Percentiles rank a stretch among this genome's conserved stretches.
Conservation (phyloP, 53 echinoderm and acorn worm species). For the Echinarachnius parma region DNA sequence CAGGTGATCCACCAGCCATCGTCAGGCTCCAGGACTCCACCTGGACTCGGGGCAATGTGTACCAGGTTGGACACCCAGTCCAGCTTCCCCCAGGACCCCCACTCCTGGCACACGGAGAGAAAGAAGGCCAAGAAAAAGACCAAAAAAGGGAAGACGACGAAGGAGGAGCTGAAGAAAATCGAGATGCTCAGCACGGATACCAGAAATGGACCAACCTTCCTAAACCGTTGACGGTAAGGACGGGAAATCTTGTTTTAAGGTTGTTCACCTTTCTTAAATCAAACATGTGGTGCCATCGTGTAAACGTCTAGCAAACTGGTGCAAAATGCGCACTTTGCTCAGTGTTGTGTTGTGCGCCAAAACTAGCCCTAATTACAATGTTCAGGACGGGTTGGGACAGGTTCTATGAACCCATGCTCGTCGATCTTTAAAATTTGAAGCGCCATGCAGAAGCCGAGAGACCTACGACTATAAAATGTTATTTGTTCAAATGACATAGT, state of each 20-base stretch:
- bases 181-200: slow-evolving; percentile 61
- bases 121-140: slow-evolving; percentile 51
- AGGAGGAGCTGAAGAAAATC: slow-evolving; percentile 28
- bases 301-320: too few relatives aligned
- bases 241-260: neutral
- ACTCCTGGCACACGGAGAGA: slow-evolving; percentile 54
- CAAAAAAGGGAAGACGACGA: slow-evolving; percentile 32
- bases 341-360: too few relatives aligned
- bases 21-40: slow-evolving; percentile 47
- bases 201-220: slow-evolving; percentile 91
- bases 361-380: too few relatives aligned
- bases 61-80: slow-evolving; percentile 66
- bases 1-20: slow-evolving; percentile 57
- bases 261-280: too few relatives aligned
- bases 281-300: too few relatives aligned
- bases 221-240: slow-evolving; percentile 66
- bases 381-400: too few relatives aligned
- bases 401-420: too few relatives aligned
- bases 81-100: slow-evolving; percentile 75
- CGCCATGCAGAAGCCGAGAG: too few relatives aligned
- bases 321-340: too few relatives aligned
- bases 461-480: too few relatives aligned
- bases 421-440: too few relatives aligned
- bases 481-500: too few relatives aligned
- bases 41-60: slow-evolving; percentile 88